Evolutionary conservation across 2,888 invertebrate species (phyloP).

Genomic region (Zaprionus lineosus): DNA sequence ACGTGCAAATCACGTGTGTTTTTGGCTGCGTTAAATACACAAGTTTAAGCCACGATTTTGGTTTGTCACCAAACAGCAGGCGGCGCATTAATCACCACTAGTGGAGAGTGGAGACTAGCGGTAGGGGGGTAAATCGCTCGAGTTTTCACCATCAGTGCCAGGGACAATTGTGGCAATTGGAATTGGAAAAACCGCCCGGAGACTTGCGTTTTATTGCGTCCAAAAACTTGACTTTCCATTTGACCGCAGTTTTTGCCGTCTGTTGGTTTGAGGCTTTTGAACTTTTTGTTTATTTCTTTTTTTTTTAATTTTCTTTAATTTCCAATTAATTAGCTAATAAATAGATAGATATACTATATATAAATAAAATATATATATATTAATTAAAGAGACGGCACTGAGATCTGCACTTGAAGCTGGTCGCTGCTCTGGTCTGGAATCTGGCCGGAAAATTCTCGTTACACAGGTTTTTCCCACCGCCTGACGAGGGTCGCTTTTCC

Average conservation of each 20-base stretch:
- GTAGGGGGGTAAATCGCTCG: background rate
- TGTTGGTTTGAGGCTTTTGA: conserved; percentile 54
- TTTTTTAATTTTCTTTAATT: conserved; percentile 24
- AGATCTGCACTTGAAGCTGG: conserved; percentile 18
- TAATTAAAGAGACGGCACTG: conserved; percentile 4
- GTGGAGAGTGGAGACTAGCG: no score
- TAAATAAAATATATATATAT: no score
- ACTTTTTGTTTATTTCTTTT: conserved; percentile 37
- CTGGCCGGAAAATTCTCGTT: conserved; percentile 49
- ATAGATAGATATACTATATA: no score
- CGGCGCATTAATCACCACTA: conserved; percentile 35
- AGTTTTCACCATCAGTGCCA: conserved; percentile 29
- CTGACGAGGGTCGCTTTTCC: no score
- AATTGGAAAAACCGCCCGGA: conserved; percentile 61
- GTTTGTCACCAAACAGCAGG: conserved; percentile 22
- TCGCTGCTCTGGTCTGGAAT: conserved; percentile 21
- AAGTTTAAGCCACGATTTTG: conserved; percentile 26
- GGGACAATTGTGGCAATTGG: conserved; percentile 48
- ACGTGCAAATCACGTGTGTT: conserved; percentile 65
- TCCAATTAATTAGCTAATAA: no score
- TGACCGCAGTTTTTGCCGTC: conserved; percentile 61
- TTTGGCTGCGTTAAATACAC: conserved; percentile 35
- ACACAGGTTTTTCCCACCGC: conserved; percentile 54
- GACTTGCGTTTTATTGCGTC: conserved; percentile 31
- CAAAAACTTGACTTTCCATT: conserved; percentile 68